A percentile compares a stretch with the other conserved stretches of the same genome.
Conservation (phyloP, 1,140 invertebrate genomes). For the Danaus plexippus region DNA sequence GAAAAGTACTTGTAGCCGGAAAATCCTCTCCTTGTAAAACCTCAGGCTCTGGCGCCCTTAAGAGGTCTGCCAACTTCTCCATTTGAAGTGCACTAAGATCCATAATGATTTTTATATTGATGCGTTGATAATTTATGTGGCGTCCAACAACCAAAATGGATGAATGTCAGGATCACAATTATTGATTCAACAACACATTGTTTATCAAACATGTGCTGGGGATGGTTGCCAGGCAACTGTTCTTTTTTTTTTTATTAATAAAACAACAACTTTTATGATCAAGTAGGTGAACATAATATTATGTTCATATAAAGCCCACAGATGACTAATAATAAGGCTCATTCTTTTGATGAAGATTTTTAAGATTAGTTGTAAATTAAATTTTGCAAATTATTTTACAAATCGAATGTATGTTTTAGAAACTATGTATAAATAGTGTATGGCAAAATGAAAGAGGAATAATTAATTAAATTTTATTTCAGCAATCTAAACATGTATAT, state of each 20-base stretch:
- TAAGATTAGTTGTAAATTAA: too few species aligned
- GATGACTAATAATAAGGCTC: too few species aligned
- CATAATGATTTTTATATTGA: slow-evolving; percentile 24
- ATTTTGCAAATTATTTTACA: too few species aligned
- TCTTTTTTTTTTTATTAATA: background rate
- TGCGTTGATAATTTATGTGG: background rate
- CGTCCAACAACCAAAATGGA: background rate
- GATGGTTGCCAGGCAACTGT: slow-evolving; percentile 1
- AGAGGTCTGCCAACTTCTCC: slow-evolving; percentile 44
- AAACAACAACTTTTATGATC: background rate
- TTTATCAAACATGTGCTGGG: background rate
- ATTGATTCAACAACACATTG: slow-evolving; percentile 10
- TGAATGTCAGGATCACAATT: background rate
- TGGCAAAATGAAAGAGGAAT: slow-evolving; percentile 11
- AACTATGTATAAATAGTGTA: too few species aligned
- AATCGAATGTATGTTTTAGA: too few species aligned
- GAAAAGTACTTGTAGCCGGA: slow-evolving; percentile 30
- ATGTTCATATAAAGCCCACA: too few species aligned
- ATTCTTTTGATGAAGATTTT: too few species aligned
- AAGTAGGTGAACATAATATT: too few species aligned
- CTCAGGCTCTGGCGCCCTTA: slow-evolving; percentile 54
- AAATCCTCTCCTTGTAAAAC: slow-evolving; percentile 58
- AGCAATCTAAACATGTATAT: slow-evolving; percentile 20
- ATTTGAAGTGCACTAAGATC: slow-evolving; percentile 42
- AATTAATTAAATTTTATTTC: slow-evolving; percentile 22